Evolutionary conservation across 1,140 invertebrate species (phyloP).

Genomic region (Drosophila malerkotliana): DNA sequence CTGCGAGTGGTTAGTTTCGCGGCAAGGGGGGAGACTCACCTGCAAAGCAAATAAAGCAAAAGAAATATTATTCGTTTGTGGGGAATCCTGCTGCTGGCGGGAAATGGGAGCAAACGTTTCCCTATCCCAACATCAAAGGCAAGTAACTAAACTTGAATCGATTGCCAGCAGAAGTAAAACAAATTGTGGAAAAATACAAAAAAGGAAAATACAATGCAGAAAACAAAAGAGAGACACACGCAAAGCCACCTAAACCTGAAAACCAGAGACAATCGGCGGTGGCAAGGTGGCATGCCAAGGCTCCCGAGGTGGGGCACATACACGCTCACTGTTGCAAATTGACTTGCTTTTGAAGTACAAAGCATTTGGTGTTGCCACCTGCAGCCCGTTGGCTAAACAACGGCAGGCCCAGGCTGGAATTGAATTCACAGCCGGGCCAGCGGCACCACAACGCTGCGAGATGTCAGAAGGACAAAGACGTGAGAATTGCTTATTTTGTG

Average conservation of each 20-base stretch:
- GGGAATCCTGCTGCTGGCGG: constrained; percentile 42
- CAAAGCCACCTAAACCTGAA: constrained; percentile 2
- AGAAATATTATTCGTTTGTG: constrained; percentile 30
- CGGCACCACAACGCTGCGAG: constrained; percentile 25
- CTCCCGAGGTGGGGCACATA: constrained; percentile 15
- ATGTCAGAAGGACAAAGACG: constrained; percentile 56
- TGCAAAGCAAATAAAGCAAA: constrained; percentile 54
- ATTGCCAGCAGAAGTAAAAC: constrained; percentile 70
- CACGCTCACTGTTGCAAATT: constrained; percentile 60
- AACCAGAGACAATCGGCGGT: constrained; percentile 26
- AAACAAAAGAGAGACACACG: constrained; percentile 33
- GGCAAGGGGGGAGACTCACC: constrained; percentile 48
- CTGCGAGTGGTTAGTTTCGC: neutral
- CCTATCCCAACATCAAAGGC: constrained; percentile 59
- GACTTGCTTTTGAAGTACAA: constrained; percentile 77
- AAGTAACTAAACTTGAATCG: constrained; percentile 73
- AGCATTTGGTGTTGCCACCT: constrained; percentile 59
- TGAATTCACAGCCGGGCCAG: constrained; percentile 65
- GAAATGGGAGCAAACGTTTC: constrained; percentile 18
- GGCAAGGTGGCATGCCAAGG: constrained; percentile 1
- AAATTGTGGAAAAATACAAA: constrained; percentile 59
- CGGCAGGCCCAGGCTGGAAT: constrained; percentile 48
- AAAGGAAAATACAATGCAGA: constrained; percentile 26
- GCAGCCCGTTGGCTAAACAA: constrained; percentile 74
- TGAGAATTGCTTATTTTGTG: constrained; percentile 81